Conservation (phyloP, 2,888 invertebrate genomes). For the Acronicta aceris region DNA sequence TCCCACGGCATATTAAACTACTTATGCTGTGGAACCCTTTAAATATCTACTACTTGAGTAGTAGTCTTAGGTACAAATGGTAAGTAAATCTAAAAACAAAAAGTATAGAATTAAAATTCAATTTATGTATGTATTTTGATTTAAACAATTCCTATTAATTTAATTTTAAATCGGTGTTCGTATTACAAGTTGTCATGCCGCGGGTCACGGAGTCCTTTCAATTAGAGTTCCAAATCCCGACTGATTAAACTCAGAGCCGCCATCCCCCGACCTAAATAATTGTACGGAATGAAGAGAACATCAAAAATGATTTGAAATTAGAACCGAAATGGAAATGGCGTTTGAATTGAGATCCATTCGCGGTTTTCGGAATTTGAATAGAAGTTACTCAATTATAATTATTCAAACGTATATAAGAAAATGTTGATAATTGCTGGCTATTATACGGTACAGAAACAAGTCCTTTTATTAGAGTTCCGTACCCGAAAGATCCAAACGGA, state of each 20-base stretch:
- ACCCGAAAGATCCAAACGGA: too few relatives aligned
- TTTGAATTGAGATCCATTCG: constrained; percentile 28
- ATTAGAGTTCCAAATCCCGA: constrained; percentile 63
- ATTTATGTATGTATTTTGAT: constrained; percentile 7
- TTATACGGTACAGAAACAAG: too few relatives aligned
- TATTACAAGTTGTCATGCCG: constrained; percentile 52
- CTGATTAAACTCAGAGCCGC: constrained; percentile 61
- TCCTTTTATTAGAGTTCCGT: too few relatives aligned
- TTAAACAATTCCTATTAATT: constrained; percentile 24
- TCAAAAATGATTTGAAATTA: constrained; percentile 58
- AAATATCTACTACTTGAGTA: too few relatives aligned
- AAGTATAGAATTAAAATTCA: too few relatives aligned
- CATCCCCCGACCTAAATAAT: constrained; percentile 51
- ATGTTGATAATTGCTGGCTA: constrained; percentile 1
- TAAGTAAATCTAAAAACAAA: too few relatives aligned
- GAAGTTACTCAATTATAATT: constrained; percentile 29
- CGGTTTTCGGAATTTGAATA: constrained; percentile 16
- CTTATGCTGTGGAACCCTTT: too few relatives aligned
- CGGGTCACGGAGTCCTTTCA: constrained; percentile 59
- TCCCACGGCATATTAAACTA: too few relatives aligned
- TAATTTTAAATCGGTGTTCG: constrained; percentile 51
- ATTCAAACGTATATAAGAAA: constrained; percentile 6
- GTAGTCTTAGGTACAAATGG: too few relatives aligned
- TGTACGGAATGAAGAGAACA: constrained; percentile 51
- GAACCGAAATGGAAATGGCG: constrained; percentile 33